Evolutionary conservation across 2,888 invertebrate genomes (phyloP), one percentile per base, ranked within the genome.

Genomic region (Petrophora chlorosata): DNA sequence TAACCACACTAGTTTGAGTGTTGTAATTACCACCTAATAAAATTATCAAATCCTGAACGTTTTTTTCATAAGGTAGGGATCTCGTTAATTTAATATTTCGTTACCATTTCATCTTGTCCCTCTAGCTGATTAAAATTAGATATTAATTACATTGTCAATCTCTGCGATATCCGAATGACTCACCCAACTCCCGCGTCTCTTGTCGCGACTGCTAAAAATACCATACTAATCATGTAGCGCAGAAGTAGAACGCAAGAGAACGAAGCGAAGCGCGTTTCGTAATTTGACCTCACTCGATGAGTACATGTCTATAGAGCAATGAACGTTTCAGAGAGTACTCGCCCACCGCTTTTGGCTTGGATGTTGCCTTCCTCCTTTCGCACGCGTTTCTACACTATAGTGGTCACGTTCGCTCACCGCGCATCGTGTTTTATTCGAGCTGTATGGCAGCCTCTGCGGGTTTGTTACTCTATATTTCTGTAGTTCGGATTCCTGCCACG

Each of bases 161-260:
- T n/a, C n/a, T n/a, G n/a, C n/a, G n/a, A n/a, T n/a, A n/a, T n/a
- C n/a, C n/a, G n/a, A n/a, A 30, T 46, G 30, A 28, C 23, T 48
- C 22, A 33, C 10, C 15, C 9, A 5, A 32, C 32, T 44, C 22
- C 17, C 3, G 23, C 5, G 2, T 23, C 30, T 35, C 28, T 26
- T 29, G 28, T 25, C 15, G 26, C 28, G 19, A 34, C 34, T 32
- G 22, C 29, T 42, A 41, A 53, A 50, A 34, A 32, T 32, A 22
- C 29, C 40, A 41, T 52, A 50, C 48, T 41, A 47, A 39, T 43
- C 40, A 26, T 53, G 42, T 26, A 41, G 46, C 51, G 67, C 59
- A 82, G 81, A 77, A 83, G 84, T 77, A 85, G 61, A 56, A 53
- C 73, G 68, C 82, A 86, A 83, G 84, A 88, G 88, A 88, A 82